Percentiles rank a stretch among this genome's conserved stretches.
Conservation (phyloP, 2,888 invertebrate species). For the Tanytarsus gracilentus region DNA sequence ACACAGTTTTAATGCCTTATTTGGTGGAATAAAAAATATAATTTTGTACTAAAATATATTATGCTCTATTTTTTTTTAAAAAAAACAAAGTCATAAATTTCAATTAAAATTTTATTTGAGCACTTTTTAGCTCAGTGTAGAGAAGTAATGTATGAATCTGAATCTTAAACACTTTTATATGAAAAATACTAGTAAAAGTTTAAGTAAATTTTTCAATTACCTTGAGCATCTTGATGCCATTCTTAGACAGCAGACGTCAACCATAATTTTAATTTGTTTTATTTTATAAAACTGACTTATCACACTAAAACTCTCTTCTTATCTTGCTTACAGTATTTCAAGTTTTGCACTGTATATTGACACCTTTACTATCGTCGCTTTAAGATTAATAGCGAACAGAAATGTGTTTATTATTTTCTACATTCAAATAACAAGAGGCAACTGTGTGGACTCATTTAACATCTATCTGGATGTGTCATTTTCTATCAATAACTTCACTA, state of each 20-base stretch:
- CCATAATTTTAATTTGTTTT: conserved; percentile 13
- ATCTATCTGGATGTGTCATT: too few species aligned
- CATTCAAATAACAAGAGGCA: not conserved
- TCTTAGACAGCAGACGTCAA: conserved; percentile 21
- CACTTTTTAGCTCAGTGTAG: too few species aligned
- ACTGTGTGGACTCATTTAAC: not conserved
- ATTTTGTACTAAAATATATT: too few species aligned
- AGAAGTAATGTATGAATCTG: too few species aligned
- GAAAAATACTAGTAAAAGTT: too few species aligned
- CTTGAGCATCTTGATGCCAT: conserved; percentile 25
- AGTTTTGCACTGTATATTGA: not conserved
- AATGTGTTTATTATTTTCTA: not conserved
- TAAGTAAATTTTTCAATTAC: not conserved
- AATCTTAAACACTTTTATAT: too few species aligned
- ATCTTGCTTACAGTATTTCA: not conserved
- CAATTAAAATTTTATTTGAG: too few species aligned
- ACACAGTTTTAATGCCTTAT: too few species aligned
- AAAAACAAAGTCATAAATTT: too few species aligned
- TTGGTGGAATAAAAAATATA: too few species aligned
- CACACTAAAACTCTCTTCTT: conserved; percentile 13
- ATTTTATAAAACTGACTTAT: not conserved
- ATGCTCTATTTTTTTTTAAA: too few species aligned
- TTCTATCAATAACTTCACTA: too few species aligned
- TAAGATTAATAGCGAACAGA: not conserved
- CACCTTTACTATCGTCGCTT: not conserved